These are phyloP conservation scores for Caenorhabditis afra DNA, from an alignment of 2,888 invertebrate genomes.

Conservation along the genomic window DNA sequence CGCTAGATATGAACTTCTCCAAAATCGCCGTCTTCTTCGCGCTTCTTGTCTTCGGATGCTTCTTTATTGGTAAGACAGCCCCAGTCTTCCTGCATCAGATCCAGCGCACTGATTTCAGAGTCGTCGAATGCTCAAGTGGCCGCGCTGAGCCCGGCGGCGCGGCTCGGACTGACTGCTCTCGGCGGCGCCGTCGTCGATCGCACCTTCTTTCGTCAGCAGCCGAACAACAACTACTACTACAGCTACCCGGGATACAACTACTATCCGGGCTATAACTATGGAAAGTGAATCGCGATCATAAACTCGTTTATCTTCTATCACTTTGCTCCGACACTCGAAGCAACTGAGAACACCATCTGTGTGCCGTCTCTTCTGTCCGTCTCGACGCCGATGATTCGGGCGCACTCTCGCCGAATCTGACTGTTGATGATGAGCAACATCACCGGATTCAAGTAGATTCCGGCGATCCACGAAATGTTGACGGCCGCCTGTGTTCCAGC, in stretches of 20 bases:
- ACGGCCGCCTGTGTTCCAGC: background rate
- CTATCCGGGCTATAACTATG: slow-evolving; percentile 2
- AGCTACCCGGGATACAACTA: slow-evolving; percentile 7
- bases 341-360: too few species aligned
- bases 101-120: too few species aligned
- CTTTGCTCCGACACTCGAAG: too few species aligned
- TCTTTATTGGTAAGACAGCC: too few species aligned
- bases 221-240: slow-evolving; percentile 2
- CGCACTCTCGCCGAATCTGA: background rate
- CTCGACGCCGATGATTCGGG: background rate
- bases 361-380: too few species aligned
- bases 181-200: slow-evolving; percentile 10
- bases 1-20: too few species aligned
- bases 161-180: background rate
- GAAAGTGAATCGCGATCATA: background rate
- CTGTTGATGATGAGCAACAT: background rate
- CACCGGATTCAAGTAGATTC: slow-evolving; percentile 1
- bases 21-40: too few species aligned
- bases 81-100: too few species aligned
- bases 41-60: too few species aligned
- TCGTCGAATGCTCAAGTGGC: too few species aligned
- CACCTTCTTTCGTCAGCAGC: slow-evolving; percentile 4
- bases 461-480: background rate
- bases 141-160: background rate
- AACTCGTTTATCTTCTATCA: background rate